These are phyloP conservation scores for Ptychadena robeensis DNA, from an alignment of 2,797 vertebrate genomes.

Conservation along the genomic window DNA sequence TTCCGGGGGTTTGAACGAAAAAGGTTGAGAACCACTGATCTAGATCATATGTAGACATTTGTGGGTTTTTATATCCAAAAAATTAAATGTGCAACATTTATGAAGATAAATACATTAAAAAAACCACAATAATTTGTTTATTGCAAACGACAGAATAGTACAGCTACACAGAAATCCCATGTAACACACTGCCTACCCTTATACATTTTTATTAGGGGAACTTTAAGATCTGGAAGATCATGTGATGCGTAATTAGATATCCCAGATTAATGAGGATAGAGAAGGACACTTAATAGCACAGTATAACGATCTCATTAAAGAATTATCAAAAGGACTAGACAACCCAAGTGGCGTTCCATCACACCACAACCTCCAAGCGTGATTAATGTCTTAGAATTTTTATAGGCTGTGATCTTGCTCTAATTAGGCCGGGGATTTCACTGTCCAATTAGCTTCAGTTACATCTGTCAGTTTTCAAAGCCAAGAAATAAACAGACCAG, in stretches of 20 bases:
- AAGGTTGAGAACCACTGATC: too few species aligned
- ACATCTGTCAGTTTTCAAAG: constrained; percentile 50
- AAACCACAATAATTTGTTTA: too few species aligned
- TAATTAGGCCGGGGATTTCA: constrained; percentile 59
- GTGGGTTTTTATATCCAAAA: too few species aligned
- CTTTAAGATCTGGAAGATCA: neutral
- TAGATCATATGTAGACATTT: too few species aligned
- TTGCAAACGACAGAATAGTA: too few species aligned
- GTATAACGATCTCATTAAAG: constrained; percentile 1
- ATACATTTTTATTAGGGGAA: neutral
- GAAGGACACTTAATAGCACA: neutral
- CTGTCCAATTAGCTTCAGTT: constrained; percentile 58
- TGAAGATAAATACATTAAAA: too few species aligned
- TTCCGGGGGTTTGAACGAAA: too few species aligned
- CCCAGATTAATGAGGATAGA: neutral
- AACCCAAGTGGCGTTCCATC: constrained; percentile 14
- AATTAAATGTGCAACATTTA: too few species aligned
- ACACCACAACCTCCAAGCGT: neutral
- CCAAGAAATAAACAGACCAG: constrained; percentile 54
- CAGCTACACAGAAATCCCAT: too few species aligned
- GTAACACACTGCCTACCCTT: neutral
- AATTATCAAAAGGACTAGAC: constrained; percentile 26
- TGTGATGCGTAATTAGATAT: neutral
- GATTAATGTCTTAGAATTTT: constrained; percentile 38
- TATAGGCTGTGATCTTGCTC: constrained; percentile 9